These are phyloP conservation scores for Andricus grossulariae DNA, from an alignment of 1,140 invertebrate species.

Conservation along the genomic window DNA sequence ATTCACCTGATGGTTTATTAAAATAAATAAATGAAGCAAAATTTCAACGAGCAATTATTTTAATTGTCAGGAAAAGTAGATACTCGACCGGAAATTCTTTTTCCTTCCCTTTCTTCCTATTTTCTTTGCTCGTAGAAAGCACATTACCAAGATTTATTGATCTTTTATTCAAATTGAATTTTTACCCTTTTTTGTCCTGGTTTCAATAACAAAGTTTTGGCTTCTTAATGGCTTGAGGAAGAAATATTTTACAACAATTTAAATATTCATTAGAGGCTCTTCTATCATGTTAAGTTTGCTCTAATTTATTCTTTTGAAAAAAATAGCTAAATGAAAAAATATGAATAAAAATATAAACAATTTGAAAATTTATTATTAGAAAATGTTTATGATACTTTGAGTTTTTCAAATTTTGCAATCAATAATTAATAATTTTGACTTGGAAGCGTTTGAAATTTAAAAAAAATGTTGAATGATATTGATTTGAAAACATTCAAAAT, in stretches of 20 bases:
- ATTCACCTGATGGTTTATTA: background rate
- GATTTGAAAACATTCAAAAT: too few relatives aligned
- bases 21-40: too few relatives aligned
- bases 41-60: background rate
- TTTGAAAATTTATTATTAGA: too few relatives aligned
- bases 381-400: background rate
- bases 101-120: background rate
- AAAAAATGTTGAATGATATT: too few relatives aligned
- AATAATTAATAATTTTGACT: too few relatives aligned
- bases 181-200: constrained; percentile 10
- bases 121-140: constrained; percentile 19
- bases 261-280: constrained; percentile 18
- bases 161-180: constrained; percentile 23
- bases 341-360: too few relatives aligned
- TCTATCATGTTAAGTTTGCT: background rate
- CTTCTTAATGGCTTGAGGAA: constrained; percentile 7
- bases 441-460: too few relatives aligned
- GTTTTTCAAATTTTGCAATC: too few relatives aligned
- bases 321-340: background rate
- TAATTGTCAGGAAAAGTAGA: background rate
- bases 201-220: constrained; percentile 19
- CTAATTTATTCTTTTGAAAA: background rate
- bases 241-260: constrained; percentile 1
- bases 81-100: background rate
- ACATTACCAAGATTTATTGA: constrained; percentile 21